Evolutionary conservation across 2,888 invertebrate species (phyloP), one percentile per base, ranked within the genome.

Genomic region (Caradrina clavipalpis): DNA sequence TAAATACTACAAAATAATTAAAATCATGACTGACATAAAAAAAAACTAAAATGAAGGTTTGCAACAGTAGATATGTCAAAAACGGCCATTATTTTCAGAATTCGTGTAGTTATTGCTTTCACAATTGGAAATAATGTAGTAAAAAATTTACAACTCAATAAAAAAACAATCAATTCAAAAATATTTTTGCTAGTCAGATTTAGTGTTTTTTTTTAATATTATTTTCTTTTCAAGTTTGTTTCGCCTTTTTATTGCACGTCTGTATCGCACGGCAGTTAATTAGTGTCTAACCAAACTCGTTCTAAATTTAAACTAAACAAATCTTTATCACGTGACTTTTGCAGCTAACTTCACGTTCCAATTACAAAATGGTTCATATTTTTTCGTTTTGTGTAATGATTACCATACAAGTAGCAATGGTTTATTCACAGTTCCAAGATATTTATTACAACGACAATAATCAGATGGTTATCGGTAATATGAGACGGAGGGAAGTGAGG

Each of bases 401-500:
- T 70, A 19, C 47, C 3, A 1, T 63, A 8, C 54, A 66, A 21
- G 1, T 57, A 7, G 22, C 47, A 17, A 42, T 22, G 11, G 76
- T 56, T 42, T 54, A 45, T 45, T 69, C 63, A n/a, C 81, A 72
- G 59, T 66, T 72, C 22, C 78, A 72, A 59, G 83, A 82, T 1
- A 21, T 69, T 3, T 78, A 65, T 59, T 78, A 78, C 21, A 50
- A 65, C 13, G 81, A 82, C 53, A 74, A 70, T 26, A 54, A 81
- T 50, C 64, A 72, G 17, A 47, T 81, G 51, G 21, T 81, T 8
- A 76, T 82, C 8, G 83, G 78, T 15, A 82, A 82, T 57, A 13
- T 82, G 11, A 70, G 49, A 58, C 70, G 59, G 21, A 74, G 85
- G 45, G 84, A 85, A 15, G 79, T 76, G 0, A 77, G 73, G 22